phyloP scores from a whole-genome alignment of 2,888 invertebrate species.

The Automeris io region DNA sequence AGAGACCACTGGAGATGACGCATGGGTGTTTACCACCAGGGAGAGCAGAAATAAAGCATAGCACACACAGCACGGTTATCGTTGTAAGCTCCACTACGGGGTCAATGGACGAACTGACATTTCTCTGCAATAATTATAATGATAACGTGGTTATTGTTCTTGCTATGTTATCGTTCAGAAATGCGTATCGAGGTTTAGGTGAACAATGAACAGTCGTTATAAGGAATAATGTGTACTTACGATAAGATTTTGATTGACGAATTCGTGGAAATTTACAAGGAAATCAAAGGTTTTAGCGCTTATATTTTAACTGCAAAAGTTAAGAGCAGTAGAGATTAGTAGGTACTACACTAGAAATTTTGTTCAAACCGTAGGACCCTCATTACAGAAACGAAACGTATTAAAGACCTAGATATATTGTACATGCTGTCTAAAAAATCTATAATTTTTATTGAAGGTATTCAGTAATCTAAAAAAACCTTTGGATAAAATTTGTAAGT shows the following conservation, averaged over 20 bases:
- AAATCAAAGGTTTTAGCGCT: not conserved
- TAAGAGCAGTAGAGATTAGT: too few relatives aligned
- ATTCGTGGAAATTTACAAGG: slow-evolving; percentile 1
- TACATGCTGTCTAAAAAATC: too few relatives aligned
- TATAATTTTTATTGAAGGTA: too few relatives aligned
- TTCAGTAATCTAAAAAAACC: too few relatives aligned
- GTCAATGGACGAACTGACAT: slow-evolving; percentile 53
- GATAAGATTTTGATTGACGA: not conserved
- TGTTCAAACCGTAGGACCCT: too few relatives aligned
- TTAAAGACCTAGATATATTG: too few relatives aligned
- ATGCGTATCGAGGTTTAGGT: slow-evolving; percentile 25
- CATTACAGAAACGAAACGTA: too few relatives aligned
- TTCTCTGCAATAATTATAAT: slow-evolving; percentile 32
- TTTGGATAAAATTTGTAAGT: too few relatives aligned
- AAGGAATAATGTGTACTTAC: slow-evolving; percentile 1
- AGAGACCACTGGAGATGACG: slow-evolving; percentile 60
- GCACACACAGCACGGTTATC: slow-evolving; percentile 55
- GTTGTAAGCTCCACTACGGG: slow-evolving; percentile 45
- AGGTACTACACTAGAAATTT: too few relatives aligned
- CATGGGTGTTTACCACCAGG: slow-evolving; percentile 67
- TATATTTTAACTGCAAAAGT: too few relatives aligned
- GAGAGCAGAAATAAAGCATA: slow-evolving; percentile 64
- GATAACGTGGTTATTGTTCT: slow-evolving; percentile 57
- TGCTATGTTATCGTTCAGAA: slow-evolving; percentile 31
- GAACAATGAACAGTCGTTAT: slow-evolving; percentile 5